Percentiles rank a stretch among this genome's conserved stretches.
These are phyloP conservation scores for human (Homo sapiens) DNA, from an alignment of 2,113 vertebrate species.

Conservation along the genomic window DNA sequence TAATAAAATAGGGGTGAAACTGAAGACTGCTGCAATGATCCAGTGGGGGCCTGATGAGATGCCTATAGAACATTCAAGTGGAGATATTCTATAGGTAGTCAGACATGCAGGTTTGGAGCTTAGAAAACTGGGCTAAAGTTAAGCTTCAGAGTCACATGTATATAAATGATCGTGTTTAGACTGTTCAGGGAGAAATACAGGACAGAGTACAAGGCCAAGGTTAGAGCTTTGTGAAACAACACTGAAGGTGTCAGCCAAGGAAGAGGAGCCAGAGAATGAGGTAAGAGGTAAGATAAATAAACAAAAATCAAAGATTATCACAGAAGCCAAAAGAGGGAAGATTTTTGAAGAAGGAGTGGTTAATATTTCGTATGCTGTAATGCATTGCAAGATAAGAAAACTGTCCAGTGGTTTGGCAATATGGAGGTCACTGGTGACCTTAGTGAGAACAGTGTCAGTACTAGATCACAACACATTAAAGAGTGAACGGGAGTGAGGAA, in stretches of 20 bases:
- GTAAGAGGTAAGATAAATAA: conserved; percentile 39
- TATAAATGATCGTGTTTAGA: conserved; percentile 10
- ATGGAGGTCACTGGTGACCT: not conserved
- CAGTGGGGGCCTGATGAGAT: not conserved
- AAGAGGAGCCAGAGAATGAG: conserved; percentile 28
- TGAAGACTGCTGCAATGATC: not conserved
- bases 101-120: not conserved
- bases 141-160: not conserved
- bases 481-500: not conserved
- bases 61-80: not conserved
- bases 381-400: conserved; percentile 2
- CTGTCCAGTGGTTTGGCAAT: not conserved
- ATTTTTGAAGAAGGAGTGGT: conserved; percentile 1
- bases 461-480: not conserved
- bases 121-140: not conserved
- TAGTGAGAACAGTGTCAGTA: not conserved
- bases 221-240: conserved; percentile 35
- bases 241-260: not conserved
- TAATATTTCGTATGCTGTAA: conserved; percentile 29
- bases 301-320: not conserved
- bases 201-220: not conserved
- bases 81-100: not conserved
- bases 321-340: conserved; percentile 4
- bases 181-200: not conserved
- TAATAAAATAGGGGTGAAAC: not conserved